A percentile compares a stretch with the other conserved stretches of the same genome.
Conservation (phyloP, 2,797 vertebrate genomes). For the Emydoidea blandingii region DNA sequence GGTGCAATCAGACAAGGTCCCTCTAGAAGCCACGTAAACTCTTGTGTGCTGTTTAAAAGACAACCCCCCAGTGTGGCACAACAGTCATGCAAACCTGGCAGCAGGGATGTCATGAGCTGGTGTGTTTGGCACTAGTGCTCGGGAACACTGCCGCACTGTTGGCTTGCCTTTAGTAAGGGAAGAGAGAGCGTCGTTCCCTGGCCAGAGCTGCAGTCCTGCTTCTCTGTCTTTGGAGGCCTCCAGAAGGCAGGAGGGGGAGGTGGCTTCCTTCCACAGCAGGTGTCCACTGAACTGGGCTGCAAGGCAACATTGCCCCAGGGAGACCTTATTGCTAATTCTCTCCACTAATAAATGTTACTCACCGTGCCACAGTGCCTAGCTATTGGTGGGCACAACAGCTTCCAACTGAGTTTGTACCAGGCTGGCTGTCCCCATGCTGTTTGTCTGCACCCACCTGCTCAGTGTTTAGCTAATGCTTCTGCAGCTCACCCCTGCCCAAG, state of each 20-base stretch:
- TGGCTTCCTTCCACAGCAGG: background rate
- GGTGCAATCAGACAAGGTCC: background rate
- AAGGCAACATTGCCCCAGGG: background rate
- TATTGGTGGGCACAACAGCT: background rate
- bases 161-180: background rate
- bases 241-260: background rate
- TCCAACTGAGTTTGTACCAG: background rate
- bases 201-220: background rate
- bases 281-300: background rate
- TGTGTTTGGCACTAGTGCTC: background rate
- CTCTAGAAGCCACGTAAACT: background rate
- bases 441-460: background rate
- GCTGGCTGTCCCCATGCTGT: background rate
- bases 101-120: background rate
- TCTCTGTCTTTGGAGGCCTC: background rate
- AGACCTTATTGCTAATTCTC: background rate
- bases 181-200: background rate
- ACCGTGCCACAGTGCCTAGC: background rate
- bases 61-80: background rate
- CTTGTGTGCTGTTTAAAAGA: background rate
- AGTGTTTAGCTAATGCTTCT: background rate
- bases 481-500: background rate
- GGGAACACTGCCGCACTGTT: background rate
- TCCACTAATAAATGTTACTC: background rate
- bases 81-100: background rate